phyloP scores from a whole-genome alignment of 1,140 invertebrate species.

The Panulirus ornatus region DNA sequence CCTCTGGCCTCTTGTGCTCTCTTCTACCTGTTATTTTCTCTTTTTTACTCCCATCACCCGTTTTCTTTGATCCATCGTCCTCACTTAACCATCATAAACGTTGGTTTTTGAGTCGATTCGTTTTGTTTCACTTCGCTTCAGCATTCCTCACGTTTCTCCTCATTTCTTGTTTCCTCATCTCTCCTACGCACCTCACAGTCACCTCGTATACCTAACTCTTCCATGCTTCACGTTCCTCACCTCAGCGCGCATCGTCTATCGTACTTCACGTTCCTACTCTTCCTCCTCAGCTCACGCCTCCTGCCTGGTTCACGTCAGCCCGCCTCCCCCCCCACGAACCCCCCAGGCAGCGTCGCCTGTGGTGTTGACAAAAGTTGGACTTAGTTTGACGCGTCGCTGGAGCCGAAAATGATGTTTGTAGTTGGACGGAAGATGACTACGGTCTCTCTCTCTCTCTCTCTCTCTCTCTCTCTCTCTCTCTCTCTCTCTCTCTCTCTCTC shows the following conservation, averaged over 20 bases:
- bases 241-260: background rate
- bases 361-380: constrained; percentile 62
- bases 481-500: constrained; percentile 42
- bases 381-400: constrained; percentile 62
- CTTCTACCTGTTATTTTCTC: background rate
- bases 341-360: background rate
- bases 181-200: background rate
- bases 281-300: background rate
- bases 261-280: background rate
- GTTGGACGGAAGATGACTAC: constrained; percentile 42
- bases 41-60: background rate
- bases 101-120: background rate
- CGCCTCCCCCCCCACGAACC: background rate
- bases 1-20: background rate
- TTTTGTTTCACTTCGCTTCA: background rate
- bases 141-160: background rate
- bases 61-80: background rate
- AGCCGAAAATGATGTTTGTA: constrained; percentile 60
- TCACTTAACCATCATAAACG: background rate
- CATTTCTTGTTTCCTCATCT: background rate
- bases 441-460: constrained; percentile 38
- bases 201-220: background rate
- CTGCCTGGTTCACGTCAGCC: background rate
- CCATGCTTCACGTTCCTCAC: background rate
- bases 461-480: constrained; percentile 49